Evolutionary conservation across 1,140 invertebrate genomes (phyloP).

Genomic region (Armadillidium nasatum): DNA sequence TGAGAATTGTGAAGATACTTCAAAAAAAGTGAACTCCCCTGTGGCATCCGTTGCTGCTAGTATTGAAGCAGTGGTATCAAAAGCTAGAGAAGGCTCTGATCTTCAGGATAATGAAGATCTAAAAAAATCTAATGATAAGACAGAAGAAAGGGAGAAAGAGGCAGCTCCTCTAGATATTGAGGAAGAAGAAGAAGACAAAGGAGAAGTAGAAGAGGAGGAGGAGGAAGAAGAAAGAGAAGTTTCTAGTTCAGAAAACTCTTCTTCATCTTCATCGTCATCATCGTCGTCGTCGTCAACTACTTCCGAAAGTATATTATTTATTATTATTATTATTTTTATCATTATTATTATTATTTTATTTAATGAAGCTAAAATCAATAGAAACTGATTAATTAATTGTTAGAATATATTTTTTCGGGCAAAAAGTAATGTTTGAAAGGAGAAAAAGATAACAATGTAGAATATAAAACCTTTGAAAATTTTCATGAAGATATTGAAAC

Average conservation of each 20-base stretch:
- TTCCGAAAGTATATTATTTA: not conserved
- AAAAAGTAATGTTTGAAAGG: no score
- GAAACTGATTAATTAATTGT: no score
- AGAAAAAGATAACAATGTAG: no score
- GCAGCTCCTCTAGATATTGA: constrained; percentile 22
- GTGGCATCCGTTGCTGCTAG: constrained; percentile 49
- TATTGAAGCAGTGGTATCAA: constrained; percentile 59
- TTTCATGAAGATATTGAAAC: no score
- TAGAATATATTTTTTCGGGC: no score
- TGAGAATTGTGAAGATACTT: no score
- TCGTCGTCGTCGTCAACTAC: not conserved
- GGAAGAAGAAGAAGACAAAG: constrained; percentile 17
- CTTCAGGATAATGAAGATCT: not conserved
- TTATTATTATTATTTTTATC: no score
- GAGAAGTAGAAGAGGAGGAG: constrained; percentile 22
- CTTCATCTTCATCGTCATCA: not conserved
- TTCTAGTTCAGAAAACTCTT: not conserved
- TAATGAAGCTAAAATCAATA: no score
- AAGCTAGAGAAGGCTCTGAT: constrained; percentile 47
- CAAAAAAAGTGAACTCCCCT: constrained; percentile 22
- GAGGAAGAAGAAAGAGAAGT: constrained; percentile 10
- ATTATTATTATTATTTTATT: no score
- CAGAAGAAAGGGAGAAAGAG: constrained; percentile 47
- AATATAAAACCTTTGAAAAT: no score
- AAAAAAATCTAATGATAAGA: not conserved